These are phyloP conservation scores for Chesias legatella DNA, from an alignment of 2,888 invertebrate species.

Conservation along the genomic window DNA sequence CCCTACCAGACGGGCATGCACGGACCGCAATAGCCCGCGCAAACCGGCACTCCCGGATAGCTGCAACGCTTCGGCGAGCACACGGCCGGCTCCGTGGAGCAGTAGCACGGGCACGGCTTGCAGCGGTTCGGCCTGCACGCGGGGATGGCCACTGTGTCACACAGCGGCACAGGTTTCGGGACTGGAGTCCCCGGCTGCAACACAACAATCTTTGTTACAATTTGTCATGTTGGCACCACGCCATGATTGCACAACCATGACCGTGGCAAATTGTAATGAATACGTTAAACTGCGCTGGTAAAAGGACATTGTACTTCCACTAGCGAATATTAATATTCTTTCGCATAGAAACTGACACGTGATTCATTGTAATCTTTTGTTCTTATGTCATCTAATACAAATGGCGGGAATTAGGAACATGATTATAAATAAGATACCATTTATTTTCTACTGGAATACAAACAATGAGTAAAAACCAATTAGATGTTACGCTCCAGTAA, in stretches of 20 bases:
- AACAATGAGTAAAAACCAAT: too few species aligned
- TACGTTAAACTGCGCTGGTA: background rate
- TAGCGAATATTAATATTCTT: too few species aligned
- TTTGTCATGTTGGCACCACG: slow-evolving; percentile 3
- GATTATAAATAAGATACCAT: too few species aligned
- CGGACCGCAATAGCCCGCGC: slow-evolving; percentile 58
- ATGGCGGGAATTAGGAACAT: too few species aligned
- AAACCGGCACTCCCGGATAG: slow-evolving; percentile 65
- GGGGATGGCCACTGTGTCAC: slow-evolving; percentile 69
- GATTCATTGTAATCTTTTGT: too few species aligned
- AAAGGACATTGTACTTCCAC: too few species aligned
- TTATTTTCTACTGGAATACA: too few species aligned
- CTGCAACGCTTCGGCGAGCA: slow-evolving; percentile 66
- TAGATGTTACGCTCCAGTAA: too few species aligned
- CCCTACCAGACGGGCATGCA: slow-evolving; percentile 72
- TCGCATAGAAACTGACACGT: too few species aligned
- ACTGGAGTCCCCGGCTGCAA: slow-evolving; percentile 46
- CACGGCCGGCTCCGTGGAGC: slow-evolving; percentile 62
- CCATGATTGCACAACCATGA: slow-evolving; percentile 15
- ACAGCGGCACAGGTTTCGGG: slow-evolving; percentile 42
- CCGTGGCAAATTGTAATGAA: slow-evolving; percentile 14
- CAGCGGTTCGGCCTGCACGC: slow-evolving; percentile 76
- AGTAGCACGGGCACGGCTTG: slow-evolving; percentile 79
- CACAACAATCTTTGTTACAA: slow-evolving; percentile 6
- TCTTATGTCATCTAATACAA: too few species aligned